Evolutionary conservation across 2,888 invertebrate genomes (phyloP), one percentile per base, ranked within the genome.

Genomic region (Limenitis camilla): DNA sequence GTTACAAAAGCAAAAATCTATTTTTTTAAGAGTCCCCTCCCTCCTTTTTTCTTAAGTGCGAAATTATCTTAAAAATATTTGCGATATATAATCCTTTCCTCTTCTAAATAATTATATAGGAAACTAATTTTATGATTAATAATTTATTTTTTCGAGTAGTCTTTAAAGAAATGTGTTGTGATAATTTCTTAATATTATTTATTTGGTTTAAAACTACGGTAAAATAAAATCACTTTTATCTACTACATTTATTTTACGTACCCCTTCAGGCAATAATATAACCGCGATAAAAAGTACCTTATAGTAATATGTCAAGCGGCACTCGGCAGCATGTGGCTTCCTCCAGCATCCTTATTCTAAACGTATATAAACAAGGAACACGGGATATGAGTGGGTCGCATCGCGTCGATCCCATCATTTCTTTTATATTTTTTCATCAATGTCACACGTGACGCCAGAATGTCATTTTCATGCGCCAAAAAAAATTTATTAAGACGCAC

Each of bases 341-440:
- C 8, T 11, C 8, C 49, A 31, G 29, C 36, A 36, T 47, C 49
- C 54, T 47, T 44, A 58, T 55, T 47, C 52, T 50, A 52, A 59
- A 46, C 41, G 53, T 56, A 55, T 49, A 58, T 60, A 55, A 59
- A 56, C 54, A 55, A 55, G 46, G 49, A 58, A 55, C 53, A 58
- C 40, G 46, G 49, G 39, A 52, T 52, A 54, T 45, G 45, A 56
- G 56, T 52, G 59, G 56, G 53, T 59, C 55, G 55, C 61, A 64
- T 62, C 65, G 67, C 64, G 72, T 76, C 81, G 81, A 80, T 76
- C 76, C 78, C 78, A 71, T 78, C 81, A 78, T 82, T 77, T 79
- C 83, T 81, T 84, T 85, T 83, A 87, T 84, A 87, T 87, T 85
- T 86, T 87, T 87, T 86, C 87, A 87, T 87, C 87, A 87, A 87